Base-by-base conservation (phyloP, 1,140 invertebrate genomes). In the Brachystomella parvula region DNA sequence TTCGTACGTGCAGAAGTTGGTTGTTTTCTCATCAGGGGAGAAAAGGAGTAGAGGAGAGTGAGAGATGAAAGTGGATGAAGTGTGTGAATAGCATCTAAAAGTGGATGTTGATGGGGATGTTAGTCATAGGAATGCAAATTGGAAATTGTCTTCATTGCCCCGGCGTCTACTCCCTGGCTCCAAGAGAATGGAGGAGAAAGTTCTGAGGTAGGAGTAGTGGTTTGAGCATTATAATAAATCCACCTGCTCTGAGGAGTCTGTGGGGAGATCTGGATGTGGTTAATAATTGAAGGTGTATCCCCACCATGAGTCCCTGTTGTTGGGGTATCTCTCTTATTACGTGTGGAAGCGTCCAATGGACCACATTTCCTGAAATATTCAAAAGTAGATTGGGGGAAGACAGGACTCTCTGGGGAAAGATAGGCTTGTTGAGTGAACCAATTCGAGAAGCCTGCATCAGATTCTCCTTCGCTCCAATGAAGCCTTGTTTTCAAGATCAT, bases 81-180 rank as follows among this genome's bases (percentile, higher is more conserved):
- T 56, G 63, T 69, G 68, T 66, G 68, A 57, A 57, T 63, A 63
- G 68, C 56, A 64, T 69, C 32, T 60, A 47, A 64, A 69, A 64
- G 44, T 63, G 59, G 59, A 47, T 53, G 61, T 58, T 64, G 61
- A 67, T 64, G 31, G 30, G 24, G 26, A 53, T n/a, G 57, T 32
- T 61, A 57, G 64, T 68, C 66, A 64, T 68, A 33, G 63, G 67
- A 69, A 69, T 69, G 63, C 67, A 69, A 69, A 69, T 69, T 32
- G 62, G 44, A 15, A 30, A 24, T 32, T 33, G 12, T 32, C 39
- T 24, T 56, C 26, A 9, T 29, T 60, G 35, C 65, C 60, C 44
- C 15, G 21, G 44, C 21, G 44, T 47, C 21, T 47, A 21, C 44
- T 47, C 21, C 15, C 44, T 15, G 15, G 15, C 15, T 19, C 58